Conservation (phyloP, 2,113 vertebrate species). For the Ceyx margarethae region DNA sequence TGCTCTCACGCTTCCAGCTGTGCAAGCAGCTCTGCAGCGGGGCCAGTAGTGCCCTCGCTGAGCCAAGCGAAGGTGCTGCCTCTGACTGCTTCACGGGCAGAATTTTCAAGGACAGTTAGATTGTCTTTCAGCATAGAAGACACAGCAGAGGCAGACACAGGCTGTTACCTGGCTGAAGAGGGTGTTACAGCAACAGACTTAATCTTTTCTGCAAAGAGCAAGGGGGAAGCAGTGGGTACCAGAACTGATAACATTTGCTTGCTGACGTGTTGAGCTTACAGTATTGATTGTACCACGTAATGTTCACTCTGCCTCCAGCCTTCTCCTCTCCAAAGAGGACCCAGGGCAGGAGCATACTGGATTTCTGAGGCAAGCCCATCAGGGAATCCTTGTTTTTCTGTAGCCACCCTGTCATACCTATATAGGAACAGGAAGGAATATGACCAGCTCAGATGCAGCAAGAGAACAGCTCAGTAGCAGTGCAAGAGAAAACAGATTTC, state of each 20-base stretch:
- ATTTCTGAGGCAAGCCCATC: constrained; percentile 59
- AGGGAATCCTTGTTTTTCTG: constrained; percentile 57
- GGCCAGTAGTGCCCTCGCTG: not conserved
- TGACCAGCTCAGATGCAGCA: not conserved
- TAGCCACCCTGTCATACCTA: constrained; percentile 42
- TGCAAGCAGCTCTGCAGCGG: not conserved
- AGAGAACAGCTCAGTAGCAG: not conserved
- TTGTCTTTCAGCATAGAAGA: not conserved
- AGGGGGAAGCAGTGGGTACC: not conserved
- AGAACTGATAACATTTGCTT: not conserved
- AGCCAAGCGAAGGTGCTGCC: rapidly evolving
- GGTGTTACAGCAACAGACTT: not conserved
- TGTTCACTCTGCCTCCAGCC: not conserved
- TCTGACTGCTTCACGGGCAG: not conserved
- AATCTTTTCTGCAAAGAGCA: not conserved
- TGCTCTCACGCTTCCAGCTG: not conserved
- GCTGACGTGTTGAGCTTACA: not conserved
- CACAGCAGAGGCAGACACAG: not conserved
- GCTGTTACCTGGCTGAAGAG: not conserved
- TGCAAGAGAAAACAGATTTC: not conserved
- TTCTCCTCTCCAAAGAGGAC: constrained; percentile 57
- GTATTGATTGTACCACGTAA: not conserved
- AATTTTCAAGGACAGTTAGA: not conserved
- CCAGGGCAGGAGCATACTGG: not conserved
- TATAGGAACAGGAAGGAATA: not conserved